These are phyloP conservation scores for Eumaeus atala DNA, from an alignment of 1,140 invertebrate species.

Conservation along the genomic window DNA sequence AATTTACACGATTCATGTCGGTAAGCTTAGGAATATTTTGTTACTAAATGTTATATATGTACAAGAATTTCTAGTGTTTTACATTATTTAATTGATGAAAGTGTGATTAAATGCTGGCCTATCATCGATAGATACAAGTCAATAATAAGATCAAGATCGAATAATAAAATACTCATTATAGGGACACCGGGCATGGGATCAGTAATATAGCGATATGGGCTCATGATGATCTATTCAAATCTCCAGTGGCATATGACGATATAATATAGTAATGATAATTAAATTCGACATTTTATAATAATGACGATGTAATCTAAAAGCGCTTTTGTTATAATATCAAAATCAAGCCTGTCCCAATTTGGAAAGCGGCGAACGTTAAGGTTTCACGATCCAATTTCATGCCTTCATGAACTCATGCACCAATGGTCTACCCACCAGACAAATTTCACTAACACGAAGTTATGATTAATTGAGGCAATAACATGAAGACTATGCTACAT, in stretches of 20 bases:
- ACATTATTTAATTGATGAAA: neutral
- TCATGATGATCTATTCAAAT: too few relatives aligned
- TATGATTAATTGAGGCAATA: conserved; percentile 72
- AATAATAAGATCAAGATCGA: too few relatives aligned
- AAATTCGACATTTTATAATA: neutral
- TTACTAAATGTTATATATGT: neutral
- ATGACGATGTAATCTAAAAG: conserved; percentile 6
- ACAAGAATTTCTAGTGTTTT: neutral
- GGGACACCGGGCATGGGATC: too few relatives aligned
- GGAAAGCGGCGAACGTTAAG: conserved; percentile 51
- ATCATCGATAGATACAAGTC: too few relatives aligned
- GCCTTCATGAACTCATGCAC: conserved; percentile 64
- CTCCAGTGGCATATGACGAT: neutral
- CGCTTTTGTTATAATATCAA: conserved; percentile 45
- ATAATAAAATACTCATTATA: too few relatives aligned
- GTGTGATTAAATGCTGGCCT: too few relatives aligned
- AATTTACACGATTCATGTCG: conserved; percentile 26
- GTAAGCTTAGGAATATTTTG: neutral
- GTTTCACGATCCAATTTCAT: conserved; percentile 69
- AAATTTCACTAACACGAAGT: conserved; percentile 71
- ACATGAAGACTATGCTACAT: conserved; percentile 44
- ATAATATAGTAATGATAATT: neutral
- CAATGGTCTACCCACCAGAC: conserved; percentile 60
- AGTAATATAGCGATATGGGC: too few relatives aligned
- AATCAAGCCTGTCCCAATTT: conserved; percentile 52